phyloP scores from a whole-genome alignment of 2,888 invertebrate species.

The Fabriciana adippe region DNA sequence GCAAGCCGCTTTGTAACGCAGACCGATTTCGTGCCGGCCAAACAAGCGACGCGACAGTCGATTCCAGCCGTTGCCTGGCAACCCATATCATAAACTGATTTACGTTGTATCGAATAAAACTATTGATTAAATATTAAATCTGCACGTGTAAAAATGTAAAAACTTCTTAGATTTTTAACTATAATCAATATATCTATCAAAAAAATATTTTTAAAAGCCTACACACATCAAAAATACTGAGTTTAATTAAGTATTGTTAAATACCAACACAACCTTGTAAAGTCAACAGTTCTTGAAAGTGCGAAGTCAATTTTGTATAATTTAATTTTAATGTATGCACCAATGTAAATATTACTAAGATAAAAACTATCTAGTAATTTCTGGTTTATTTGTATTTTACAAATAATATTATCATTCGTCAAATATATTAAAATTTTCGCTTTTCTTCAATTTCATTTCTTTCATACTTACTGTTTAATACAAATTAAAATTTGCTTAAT shows the following conservation, averaged over 20 bases:
- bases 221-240: no score
- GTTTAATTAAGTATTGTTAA: no score
- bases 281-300: background rate
- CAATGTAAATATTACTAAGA: constrained; percentile 8
- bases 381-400: no score
- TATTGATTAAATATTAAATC: background rate
- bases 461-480: no score
- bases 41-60: constrained; percentile 44
- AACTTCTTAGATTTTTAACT: background rate
- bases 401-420: no score
- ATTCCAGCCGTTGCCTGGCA: constrained; percentile 61
- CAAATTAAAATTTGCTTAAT: no score
- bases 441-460: no score
- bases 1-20: background rate
- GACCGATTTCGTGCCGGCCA: constrained; percentile 1
- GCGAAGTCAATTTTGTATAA: background rate
- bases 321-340: constrained; percentile 11
- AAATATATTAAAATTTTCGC: no score
- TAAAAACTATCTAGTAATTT: background rate
- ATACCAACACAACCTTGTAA: constrained; percentile 3
- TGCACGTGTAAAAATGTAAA: background rate
- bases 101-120: background rate
- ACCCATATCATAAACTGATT: constrained; percentile 43
- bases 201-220: background rate
- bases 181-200: background rate